Conservation (phyloP, 2,113 vertebrate species). For the Pampusana beccarii region DNA sequence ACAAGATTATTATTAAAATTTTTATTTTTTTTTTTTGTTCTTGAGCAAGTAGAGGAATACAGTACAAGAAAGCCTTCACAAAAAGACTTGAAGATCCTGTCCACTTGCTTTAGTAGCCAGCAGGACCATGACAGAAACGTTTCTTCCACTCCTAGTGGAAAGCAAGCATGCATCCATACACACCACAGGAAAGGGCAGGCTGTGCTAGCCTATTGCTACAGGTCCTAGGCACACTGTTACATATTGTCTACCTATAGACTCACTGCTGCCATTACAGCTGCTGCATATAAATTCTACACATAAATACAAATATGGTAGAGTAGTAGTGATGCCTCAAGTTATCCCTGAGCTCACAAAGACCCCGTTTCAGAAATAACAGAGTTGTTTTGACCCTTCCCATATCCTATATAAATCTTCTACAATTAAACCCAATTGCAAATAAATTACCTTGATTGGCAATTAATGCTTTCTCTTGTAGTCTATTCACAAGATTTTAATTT, state of each 20-base stretch:
- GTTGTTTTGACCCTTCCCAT: neutral
- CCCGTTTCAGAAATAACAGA: neutral
- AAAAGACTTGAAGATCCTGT: neutral
- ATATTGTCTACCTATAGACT: neutral
- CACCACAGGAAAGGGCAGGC: neutral
- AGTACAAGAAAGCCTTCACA: neutral
- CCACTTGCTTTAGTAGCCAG: neutral
- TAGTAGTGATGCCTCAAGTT: accelerated
- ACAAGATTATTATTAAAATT: neutral
- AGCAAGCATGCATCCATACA: neutral
- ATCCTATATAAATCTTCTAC: neutral
- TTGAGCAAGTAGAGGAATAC: neutral
- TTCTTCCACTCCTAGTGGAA: neutral
- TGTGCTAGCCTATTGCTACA: neutral
- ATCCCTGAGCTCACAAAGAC: neutral
- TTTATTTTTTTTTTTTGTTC: neutral
- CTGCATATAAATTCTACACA: too few species aligned
- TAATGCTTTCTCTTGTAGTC: neutral
- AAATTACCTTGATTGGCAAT: neutral
- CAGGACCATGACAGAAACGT: neutral
- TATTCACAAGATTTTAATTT: neutral
- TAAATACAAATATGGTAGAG: neutral
- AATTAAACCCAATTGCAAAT: neutral
- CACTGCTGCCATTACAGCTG: neutral
- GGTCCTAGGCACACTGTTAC: neutral